A percentile compares a stretch with the other conserved stretches of the same genome.
These are phyloP conservation scores for Amaurobius ferox DNA, from an alignment of 2,888 invertebrate species.

Conservation along the genomic window DNA sequence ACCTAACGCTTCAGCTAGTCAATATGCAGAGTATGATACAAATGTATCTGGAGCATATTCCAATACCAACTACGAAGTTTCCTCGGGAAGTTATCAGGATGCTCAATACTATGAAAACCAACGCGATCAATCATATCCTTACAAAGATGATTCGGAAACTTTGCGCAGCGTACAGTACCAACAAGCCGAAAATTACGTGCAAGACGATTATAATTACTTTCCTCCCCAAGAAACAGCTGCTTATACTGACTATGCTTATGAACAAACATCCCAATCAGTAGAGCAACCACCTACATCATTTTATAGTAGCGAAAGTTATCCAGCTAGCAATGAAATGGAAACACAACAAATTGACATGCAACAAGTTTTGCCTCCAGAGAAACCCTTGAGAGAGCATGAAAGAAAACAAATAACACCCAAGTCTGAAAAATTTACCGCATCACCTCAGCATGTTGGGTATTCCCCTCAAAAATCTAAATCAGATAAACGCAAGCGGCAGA, in stretches of 20 bases:
- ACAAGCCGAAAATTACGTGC: not conserved
- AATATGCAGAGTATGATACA: conserved; percentile 23
- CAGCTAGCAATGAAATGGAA: too few species aligned
- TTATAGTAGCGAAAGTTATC: too few species aligned
- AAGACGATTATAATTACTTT: conserved; percentile 16
- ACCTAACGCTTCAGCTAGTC: conserved; percentile 2
- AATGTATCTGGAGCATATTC: conserved; percentile 13
- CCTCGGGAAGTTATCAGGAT: conserved; percentile 19
- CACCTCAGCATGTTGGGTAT: conserved; percentile 52
- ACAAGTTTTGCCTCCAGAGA: conserved; percentile 33
- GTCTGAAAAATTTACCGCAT: conserved; percentile 33
- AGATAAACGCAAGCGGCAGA: conserved; percentile 31
- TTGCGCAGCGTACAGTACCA: not conserved
- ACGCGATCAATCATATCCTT: conserved; percentile 17
- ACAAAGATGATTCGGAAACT: conserved; percentile 3
- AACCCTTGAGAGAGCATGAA: conserved; percentile 55
- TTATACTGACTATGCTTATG: conserved; percentile 16
- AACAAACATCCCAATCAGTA: not conserved
- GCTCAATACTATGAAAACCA: conserved; percentile 36
- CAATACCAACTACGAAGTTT: conserved; percentile 6
- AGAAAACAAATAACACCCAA: conserved; percentile 8
- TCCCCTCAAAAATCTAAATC: conserved; percentile 46
- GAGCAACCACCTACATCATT: conserved; percentile 9
- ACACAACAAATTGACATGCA: too few species aligned
- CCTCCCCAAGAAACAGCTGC: not conserved